Evolutionary conservation across 2,888 invertebrate species (phyloP).

Genomic region (Tricholauxania praeusta): DNA sequence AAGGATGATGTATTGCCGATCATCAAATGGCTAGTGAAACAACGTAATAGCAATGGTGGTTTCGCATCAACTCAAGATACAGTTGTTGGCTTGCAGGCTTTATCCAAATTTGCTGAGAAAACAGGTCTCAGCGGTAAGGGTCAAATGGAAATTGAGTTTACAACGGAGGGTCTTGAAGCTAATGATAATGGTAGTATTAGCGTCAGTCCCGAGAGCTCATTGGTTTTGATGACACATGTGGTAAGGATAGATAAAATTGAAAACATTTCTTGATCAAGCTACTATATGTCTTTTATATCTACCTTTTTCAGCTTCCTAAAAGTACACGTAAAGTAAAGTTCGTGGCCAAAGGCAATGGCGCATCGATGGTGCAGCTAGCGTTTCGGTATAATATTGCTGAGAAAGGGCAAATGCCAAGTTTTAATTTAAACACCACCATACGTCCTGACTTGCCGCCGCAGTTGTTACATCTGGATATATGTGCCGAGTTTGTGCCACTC

Average conservation of each 20-base stretch:
- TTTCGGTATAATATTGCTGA: too few relatives aligned
- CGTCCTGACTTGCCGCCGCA: too few relatives aligned
- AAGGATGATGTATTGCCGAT: slow-evolving; percentile 69
- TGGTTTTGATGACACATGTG: slow-evolving; percentile 84
- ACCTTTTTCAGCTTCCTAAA: too few relatives aligned
- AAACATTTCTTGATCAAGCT: too few relatives aligned
- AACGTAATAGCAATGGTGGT: slow-evolving; percentile 77
- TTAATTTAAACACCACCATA: too few relatives aligned
- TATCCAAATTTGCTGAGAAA: slow-evolving; percentile 76
- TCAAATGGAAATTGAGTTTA: slow-evolving; percentile 56
- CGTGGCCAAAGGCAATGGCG: too few relatives aligned
- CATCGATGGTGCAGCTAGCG: too few relatives aligned
- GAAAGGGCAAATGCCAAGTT: too few relatives aligned
- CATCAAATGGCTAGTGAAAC: slow-evolving; percentile 79
- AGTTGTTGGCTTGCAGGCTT: slow-evolving; percentile 78
- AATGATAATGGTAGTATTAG: slow-evolving; percentile 53
- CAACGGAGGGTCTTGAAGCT: slow-evolving; percentile 40
- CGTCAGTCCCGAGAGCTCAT: slow-evolving; percentile 80
- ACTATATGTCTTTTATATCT: too few relatives aligned
- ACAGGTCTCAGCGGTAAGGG: slow-evolving; percentile 62
- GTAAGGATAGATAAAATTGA: slow-evolving; percentile 68
- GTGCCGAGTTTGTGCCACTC: not conserved
- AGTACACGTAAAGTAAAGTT: too few relatives aligned
- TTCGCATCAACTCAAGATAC: slow-evolving; percentile 85
- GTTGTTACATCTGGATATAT: slow-evolving; percentile 65